Evolutionary conservation across 2,888 invertebrate species (phyloP).

Genomic region (Eupithecia vulgata): DNA sequence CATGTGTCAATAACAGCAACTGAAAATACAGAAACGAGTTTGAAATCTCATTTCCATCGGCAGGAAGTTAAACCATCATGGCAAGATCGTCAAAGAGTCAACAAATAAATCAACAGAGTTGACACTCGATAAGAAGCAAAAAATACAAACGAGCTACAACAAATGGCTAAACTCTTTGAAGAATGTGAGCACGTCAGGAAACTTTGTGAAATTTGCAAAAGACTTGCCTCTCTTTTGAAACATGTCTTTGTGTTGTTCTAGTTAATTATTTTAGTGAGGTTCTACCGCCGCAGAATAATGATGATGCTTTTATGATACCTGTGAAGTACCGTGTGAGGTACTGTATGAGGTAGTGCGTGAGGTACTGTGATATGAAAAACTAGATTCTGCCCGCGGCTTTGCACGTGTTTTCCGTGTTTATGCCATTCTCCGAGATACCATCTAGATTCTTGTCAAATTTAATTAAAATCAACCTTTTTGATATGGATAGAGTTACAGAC

Average conservation of each 20-base stretch:
- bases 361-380: too few relatives aligned
- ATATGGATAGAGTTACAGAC: not conserved
- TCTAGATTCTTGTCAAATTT: not conserved
- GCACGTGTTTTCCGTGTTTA: not conserved
- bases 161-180: constrained; percentile 56
- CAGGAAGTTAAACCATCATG: constrained; percentile 17
- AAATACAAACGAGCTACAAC: constrained; percentile 51
- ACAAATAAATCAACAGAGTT: constrained; percentile 40
- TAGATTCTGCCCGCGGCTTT: not conserved
- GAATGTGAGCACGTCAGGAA: constrained; percentile 57
- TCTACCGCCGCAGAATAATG: not conserved
- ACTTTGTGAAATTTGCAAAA: constrained; percentile 60
- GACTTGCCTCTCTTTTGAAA: not conserved
- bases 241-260: not conserved
- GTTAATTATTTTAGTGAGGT: not conserved
- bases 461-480: not conserved
- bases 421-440: not conserved
- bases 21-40: constrained; percentile 10
- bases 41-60: constrained; percentile 17
- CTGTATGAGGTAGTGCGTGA: too few relatives aligned
- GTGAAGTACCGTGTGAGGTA: too few relatives aligned
- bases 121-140: constrained; percentile 33
- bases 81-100: constrained; percentile 38
- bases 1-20: constrained; percentile 1
- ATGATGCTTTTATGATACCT: not conserved